Percentiles rank a stretch among this genome's conserved stretches.
Conservation (phyloP, 2,113 vertebrate species). For the Erythrocebus patas region DNA sequence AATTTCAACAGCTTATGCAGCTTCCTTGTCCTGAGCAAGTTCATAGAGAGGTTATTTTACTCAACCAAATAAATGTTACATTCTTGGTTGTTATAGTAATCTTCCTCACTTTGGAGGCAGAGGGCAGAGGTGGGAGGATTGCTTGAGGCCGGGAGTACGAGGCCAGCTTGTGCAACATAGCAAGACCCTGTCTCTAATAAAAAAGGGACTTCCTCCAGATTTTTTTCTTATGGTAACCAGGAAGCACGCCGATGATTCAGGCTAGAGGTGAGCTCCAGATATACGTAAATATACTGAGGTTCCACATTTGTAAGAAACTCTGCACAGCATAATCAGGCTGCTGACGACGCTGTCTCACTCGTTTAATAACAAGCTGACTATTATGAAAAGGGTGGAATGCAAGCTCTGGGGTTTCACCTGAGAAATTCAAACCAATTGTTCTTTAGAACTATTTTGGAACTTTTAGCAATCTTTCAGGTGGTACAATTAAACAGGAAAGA, state of each 20-base stretch:
- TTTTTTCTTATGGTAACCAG: neutral
- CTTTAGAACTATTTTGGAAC: conserved; percentile 96
- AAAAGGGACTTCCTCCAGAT: neutral
- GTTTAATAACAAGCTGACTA: neutral
- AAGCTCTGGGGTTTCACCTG: conserved; percentile 92
- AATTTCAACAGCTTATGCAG: conserved; percentile 91
- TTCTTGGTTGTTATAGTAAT: neutral
- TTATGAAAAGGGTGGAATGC: conserved; percentile 81
- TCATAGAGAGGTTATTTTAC: conserved; percentile 83
- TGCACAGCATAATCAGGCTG: neutral
- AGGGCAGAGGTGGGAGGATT: no score
- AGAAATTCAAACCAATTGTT: conserved; percentile 93
- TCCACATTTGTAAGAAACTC: neutral
- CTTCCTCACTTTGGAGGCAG: no score
- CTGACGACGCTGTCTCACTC: neutral
- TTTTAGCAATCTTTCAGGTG: conserved; percentile 92
- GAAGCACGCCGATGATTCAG: neutral
- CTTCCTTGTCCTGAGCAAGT: conserved; percentile 93
- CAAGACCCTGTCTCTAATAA: no score
- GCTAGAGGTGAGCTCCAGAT: neutral
- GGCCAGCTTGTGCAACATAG: no score
- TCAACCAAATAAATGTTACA: neutral
- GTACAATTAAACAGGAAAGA: conserved; percentile 94
- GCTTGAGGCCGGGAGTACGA: no score
- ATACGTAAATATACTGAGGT: neutral